Conservation (phyloP, 2,113 vertebrate genomes). For the Alligator mississippiensis region DNA sequence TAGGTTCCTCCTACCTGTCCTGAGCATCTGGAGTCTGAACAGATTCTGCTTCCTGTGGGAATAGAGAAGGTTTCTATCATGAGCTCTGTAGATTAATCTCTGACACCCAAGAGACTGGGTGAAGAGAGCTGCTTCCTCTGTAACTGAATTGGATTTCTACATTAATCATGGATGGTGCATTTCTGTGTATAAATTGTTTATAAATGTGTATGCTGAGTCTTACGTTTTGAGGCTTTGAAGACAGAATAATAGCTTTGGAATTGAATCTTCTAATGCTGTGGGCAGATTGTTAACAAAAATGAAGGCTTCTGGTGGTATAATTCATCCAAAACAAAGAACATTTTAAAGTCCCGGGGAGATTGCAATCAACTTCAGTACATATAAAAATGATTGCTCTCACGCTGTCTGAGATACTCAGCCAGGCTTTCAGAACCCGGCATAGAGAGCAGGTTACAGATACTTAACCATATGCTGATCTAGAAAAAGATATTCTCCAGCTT, state of each 20-base stretch:
- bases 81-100: slow-evolving; percentile 60
- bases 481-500: slow-evolving; percentile 52
- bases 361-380: slow-evolving; percentile 50
- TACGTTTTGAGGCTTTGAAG: slow-evolving; percentile 58
- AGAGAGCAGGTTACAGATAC: slow-evolving; percentile 52
- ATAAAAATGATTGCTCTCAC: slow-evolving; percentile 60
- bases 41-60: not conserved
- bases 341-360: slow-evolving; percentile 65
- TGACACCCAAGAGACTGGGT: not conserved
- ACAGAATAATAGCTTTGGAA: slow-evolving; percentile 71
- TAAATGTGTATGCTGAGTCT: slow-evolving; percentile 65
- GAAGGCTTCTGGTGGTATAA: slow-evolving; percentile 69
- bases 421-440: accelerated
- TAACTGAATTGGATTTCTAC: slow-evolving; percentile 55
- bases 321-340: slow-evolving; percentile 70
- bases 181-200: slow-evolving; percentile 47
- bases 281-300: slow-evolving; percentile 72
- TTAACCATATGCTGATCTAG: slow-evolving; percentile 63
- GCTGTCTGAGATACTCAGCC: not conserved
- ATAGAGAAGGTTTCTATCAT: slow-evolving; percentile 33
- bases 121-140: slow-evolving; percentile 42
- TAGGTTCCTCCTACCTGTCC: not conserved
- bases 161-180: slow-evolving; percentile 46
- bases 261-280: slow-evolving; percentile 72
- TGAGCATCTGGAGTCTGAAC: not conserved